A percentile compares a stretch with the other conserved stretches of the same genome.
Conservation (phyloP, 2,797 vertebrate species). For the Scyliorhinus canicula region DNA sequence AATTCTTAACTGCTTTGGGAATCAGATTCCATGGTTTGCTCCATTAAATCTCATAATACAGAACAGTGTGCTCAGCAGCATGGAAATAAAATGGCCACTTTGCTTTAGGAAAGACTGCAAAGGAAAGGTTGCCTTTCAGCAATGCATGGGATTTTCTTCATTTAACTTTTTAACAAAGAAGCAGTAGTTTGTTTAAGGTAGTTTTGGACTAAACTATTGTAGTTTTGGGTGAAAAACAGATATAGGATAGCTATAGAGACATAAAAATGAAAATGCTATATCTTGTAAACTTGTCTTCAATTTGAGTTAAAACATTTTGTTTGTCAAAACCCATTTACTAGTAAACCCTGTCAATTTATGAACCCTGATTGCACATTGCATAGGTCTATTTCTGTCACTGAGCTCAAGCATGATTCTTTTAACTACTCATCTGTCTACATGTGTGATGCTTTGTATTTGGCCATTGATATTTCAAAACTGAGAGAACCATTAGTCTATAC, state of each 20-base stretch:
- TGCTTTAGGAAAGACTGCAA: not conserved
- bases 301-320: not conserved
- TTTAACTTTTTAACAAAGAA: not conserved
- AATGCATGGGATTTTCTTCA: not conserved
- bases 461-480: not conserved
- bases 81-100: not conserved
- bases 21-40: not conserved
- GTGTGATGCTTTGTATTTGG: conserved; percentile 8
- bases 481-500: not conserved
- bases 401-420: not conserved
- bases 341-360: not conserved
- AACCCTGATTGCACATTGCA: not conserved
- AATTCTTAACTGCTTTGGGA: not conserved
- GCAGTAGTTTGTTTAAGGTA: not conserved
- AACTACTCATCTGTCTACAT: not conserved
- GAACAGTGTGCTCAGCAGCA: not conserved
- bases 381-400: not conserved
- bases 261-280: not conserved
- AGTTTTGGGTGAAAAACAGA: not conserved
- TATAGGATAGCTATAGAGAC: not conserved
- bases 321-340: not conserved
- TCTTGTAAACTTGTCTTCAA: conserved; percentile 4
- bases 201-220: not conserved
- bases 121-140: not conserved
- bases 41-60: not conserved